Percentiles rank a stretch among this genome's conserved stretches.
phyloP scores from a whole-genome alignment of 2,797 vertebrate genomes.

The Gallinago stenura region DNA sequence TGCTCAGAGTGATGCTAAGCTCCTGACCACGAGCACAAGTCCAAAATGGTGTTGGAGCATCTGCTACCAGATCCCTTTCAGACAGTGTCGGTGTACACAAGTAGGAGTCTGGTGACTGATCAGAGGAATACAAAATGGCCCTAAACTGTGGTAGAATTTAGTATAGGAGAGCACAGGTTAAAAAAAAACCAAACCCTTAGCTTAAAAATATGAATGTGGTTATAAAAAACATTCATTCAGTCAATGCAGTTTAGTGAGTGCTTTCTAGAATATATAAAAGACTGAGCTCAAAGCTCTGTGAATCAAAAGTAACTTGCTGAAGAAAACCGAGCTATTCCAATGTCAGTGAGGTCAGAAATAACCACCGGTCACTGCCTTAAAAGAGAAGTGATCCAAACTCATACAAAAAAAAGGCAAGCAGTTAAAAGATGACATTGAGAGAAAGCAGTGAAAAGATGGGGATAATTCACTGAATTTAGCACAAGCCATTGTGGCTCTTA shows the following conservation, averaged over 20 bases:
- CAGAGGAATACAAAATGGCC: background rate
- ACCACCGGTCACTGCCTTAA: background rate
- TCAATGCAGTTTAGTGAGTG: background rate
- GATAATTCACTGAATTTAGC: background rate
- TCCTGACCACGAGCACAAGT: background rate
- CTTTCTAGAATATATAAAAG: background rate
- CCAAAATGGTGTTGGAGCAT: background rate
- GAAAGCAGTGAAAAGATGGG: background rate
- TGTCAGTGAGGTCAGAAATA: background rate
- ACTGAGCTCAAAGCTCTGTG: background rate
- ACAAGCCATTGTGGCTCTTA: background rate
- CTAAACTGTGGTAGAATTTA: background rate
- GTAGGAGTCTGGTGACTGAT: background rate
- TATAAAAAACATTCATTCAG: background rate
- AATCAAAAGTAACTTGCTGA: slow-evolving; percentile 1
- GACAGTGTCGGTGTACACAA: background rate
- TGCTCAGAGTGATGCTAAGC: background rate
- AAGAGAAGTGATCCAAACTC: background rate
- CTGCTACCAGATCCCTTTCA: background rate
- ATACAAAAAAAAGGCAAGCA: background rate
- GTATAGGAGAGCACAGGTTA: background rate
- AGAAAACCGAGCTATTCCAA: background rate
- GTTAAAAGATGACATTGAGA: background rate
- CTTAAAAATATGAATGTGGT: background rate
- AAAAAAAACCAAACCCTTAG: background rate